These are phyloP conservation scores for Spinus olivaceus DNA, from an alignment of 2,797 vertebrate species.

Conservation along the genomic window DNA sequence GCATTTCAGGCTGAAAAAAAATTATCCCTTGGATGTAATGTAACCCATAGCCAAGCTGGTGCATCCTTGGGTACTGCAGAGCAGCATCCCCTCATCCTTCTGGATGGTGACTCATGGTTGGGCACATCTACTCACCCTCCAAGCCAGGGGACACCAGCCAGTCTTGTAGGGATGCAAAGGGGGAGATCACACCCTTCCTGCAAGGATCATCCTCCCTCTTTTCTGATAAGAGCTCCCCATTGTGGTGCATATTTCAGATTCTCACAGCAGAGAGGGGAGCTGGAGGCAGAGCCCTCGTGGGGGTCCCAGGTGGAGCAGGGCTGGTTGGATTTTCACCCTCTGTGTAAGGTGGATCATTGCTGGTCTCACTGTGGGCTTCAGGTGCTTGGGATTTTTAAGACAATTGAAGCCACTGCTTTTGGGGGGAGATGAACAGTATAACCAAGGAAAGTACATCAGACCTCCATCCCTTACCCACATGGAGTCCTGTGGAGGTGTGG, in stretches of 20 bases:
- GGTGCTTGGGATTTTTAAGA: neutral
- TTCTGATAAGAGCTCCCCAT: neutral
- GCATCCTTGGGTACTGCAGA: fast-evolving
- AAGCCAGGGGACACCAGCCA: neutral
- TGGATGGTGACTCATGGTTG: neutral
- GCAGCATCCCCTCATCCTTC: neutral
- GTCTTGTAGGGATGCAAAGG: fast-evolving
- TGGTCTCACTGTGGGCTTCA: neutral
- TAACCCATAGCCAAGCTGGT: neutral
- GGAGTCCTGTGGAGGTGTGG: neutral
- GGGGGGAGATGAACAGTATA: fast-evolving
- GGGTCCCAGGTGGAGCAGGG: fast-evolving
- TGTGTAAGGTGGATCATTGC: fast-evolving
- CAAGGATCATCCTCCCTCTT: neutral
- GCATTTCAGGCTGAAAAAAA: neutral
- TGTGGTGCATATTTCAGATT: fast-evolving
- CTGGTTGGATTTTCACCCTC: neutral
- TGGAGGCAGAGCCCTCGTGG: fast-evolving
- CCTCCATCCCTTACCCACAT: neutral
- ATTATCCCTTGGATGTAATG: neutral
- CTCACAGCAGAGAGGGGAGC: fast-evolving
- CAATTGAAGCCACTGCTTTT: neutral
- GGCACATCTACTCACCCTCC: neutral
- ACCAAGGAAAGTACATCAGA: neutral
- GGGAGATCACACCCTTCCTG: neutral